phyloP scores from a whole-genome alignment of 1,140 invertebrate species.

The Pollicipes pollicipes region DNA sequence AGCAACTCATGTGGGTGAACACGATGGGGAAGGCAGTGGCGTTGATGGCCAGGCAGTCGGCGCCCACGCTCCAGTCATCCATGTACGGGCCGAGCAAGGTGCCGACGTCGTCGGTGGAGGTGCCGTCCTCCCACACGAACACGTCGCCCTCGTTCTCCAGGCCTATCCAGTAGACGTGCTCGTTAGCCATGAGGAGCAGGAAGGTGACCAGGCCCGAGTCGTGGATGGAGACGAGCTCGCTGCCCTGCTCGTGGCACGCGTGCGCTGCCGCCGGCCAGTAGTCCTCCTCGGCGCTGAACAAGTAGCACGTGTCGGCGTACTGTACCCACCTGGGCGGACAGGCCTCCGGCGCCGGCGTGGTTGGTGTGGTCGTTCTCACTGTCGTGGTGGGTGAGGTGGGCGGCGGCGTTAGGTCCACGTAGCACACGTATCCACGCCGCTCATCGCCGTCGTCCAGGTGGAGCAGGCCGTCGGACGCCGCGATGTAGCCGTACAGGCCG shows the following conservation, averaged over 20 bases:
- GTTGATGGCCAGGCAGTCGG: background rate
- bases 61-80: background rate
- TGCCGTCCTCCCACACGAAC: background rate
- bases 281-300: background rate
- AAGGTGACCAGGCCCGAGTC: background rate
- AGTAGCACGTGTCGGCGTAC: background rate
- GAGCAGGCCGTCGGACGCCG: background rate
- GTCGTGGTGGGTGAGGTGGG: too few species aligned
- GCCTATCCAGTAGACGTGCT: background rate
- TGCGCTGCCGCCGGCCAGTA: background rate
- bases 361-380: background rate
- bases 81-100: background rate
- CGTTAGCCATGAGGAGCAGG: background rate
- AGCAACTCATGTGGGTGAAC: background rate
- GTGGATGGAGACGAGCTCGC: background rate
- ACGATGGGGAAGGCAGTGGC: background rate
- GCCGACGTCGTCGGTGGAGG: background rate
- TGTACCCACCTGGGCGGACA: background rate
- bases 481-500: background rate
- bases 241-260: background rate
- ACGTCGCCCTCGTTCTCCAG: background rate
- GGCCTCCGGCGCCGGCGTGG: too few species aligned
- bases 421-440: background rate
- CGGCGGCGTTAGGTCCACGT: background rate
- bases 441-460: background rate